Evolutionary conservation across 1,140 invertebrate genomes (phyloP), one percentile per base, ranked within the genome.

Genomic region (Cydia splendana): DNA sequence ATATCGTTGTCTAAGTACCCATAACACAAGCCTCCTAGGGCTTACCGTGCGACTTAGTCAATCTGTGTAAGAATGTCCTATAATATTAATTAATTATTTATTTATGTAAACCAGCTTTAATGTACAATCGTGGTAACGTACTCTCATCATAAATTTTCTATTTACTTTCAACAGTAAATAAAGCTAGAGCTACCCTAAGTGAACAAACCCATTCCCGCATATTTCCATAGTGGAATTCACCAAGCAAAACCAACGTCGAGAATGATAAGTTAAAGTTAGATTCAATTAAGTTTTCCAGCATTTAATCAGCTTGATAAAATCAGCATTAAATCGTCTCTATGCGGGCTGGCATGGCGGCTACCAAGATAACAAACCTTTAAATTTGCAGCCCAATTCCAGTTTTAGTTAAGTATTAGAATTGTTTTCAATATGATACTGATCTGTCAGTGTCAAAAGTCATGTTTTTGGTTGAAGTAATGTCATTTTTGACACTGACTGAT

Each of bases 201-300:
- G 67, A 42, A 28, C 30, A 6, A 71, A 18, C 34, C 20, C 2
- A 71, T 18, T 42, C n/a, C n/a, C n/a, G n/a, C n/a, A 13, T n/a
- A 42, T 18, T 38, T 24, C 4, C 15, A 38, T 38, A 30, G 34
- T 34, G 6, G 28, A 67, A 30, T 5, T 38, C 7, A 6, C 67
- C n/a, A n/a, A 18, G 67, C 30, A 30, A 30, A 67, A 67, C 65
- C 12, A 13, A 24, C 62, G n/a, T n/a, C n/a, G n/a, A 18, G 30
- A 42, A 71, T 34, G 65, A 67, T 34, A 71, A 71, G 10, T 42
- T 4, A 38, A 71, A 71, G 67, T 71, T 71, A 38, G n/a, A 71
- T 71, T 71, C 34, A 71, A 71, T 71, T 71, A 71, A 71, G 30
- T 71, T 71, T 20, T 71, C 65, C 65, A 38, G 34, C 65, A 18